Percentiles rank a stretch among this genome's conserved stretches.
These are phyloP conservation scores for Geophilus truncorum DNA, from an alignment of 2,888 invertebrate genomes.

Conservation along the genomic window DNA sequence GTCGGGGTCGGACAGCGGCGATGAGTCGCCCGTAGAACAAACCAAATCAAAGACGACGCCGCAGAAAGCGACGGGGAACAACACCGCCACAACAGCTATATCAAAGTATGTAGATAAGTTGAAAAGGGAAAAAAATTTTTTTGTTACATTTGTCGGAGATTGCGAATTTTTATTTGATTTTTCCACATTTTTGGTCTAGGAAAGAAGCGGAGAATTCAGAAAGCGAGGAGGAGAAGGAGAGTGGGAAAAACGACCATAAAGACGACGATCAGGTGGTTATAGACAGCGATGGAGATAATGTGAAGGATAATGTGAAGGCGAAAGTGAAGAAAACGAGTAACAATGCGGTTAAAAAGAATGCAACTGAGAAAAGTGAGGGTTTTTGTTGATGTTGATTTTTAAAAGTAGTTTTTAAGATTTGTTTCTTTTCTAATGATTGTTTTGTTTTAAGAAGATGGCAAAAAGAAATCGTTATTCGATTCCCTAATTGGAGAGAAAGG, in stretches of 20 bases:
- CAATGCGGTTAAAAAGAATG: neutral
- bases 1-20: conserved; percentile 53
- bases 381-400: too few species aligned
- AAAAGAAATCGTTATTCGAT: conserved; percentile 32
- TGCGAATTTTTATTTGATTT: neutral
- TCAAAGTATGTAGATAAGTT: neutral
- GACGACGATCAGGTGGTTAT: neutral
- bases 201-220: conserved; percentile 31
- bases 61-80: neutral
- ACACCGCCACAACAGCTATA: neutral
- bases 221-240: conserved; percentile 35
- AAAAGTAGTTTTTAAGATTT: too few species aligned
- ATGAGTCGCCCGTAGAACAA: conserved; percentile 42
- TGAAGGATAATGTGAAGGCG: neutral
- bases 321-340: neutral
- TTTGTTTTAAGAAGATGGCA: neutral
- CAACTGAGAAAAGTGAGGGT: neutral
- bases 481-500: conserved; percentile 30
- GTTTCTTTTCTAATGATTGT: too few species aligned
- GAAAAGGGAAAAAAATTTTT: neutral
- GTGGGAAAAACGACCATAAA: conserved; percentile 31
- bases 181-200: neutral
- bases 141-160: neutral
- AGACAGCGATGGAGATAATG: neutral
- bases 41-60: conserved; percentile 51